phyloP scores from a whole-genome alignment of 2,797 vertebrate genomes.

The Vultur gryphus region DNA sequence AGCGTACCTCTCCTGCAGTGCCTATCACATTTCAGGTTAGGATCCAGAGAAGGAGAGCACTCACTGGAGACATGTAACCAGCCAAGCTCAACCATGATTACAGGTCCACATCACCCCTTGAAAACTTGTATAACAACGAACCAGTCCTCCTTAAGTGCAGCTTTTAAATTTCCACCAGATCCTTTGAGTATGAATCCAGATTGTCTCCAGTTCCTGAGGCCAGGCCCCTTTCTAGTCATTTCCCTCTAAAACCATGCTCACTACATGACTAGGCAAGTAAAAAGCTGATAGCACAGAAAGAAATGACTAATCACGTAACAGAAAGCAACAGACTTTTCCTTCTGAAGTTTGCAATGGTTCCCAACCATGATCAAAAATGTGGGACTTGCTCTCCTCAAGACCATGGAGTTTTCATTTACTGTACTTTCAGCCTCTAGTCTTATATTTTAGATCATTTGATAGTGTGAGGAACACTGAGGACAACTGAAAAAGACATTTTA shows the following conservation, averaged over 20 bases:
- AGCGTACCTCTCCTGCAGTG: background rate
- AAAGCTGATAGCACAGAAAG: background rate
- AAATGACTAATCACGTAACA: background rate
- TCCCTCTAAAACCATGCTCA: background rate
- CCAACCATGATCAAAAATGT: background rate
- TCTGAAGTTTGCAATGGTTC: background rate
- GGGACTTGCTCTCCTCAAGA: background rate
- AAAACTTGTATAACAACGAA: background rate
- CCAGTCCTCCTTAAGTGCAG: background rate
- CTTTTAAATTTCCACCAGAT: background rate
- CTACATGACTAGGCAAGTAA: background rate
- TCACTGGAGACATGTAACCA: background rate
- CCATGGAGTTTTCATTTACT: background rate
- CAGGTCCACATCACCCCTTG: background rate
- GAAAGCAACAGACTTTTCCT: background rate
- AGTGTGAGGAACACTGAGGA: background rate
- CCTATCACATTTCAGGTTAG: background rate
- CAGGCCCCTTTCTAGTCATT: background rate
- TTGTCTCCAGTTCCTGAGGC: background rate
- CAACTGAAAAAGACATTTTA: background rate
- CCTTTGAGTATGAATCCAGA: background rate
- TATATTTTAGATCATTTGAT: background rate
- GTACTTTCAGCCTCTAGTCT: background rate
- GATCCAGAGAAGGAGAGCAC: background rate
- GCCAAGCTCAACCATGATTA: background rate